Evolutionary conservation across 2,113 vertebrate species (phyloP).

Genomic region (Rhinopithecus roxellana): DNA sequence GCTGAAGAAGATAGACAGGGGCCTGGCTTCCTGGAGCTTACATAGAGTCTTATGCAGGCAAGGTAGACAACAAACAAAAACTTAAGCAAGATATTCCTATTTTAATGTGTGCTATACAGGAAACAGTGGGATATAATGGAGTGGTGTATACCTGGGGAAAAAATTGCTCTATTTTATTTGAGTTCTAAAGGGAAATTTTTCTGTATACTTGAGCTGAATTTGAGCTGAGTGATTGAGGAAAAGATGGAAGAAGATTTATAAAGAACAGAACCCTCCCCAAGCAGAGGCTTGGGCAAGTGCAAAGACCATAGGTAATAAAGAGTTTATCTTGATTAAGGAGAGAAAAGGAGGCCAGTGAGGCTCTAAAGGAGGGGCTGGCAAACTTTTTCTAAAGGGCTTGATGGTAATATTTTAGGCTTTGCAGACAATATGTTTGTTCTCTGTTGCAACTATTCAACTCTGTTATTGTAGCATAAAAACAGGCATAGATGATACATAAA

Average conservation of each 20-base stretch:
- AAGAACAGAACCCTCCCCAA: neutral
- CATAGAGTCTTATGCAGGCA: neutral
- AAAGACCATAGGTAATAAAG: neutral
- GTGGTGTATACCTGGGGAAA: neutral
- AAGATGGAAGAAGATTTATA: neutral
- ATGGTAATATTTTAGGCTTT: neutral
- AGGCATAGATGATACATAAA: neutral
- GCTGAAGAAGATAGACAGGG: neutral
- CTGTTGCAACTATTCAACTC: neutral
- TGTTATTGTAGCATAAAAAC: neutral
- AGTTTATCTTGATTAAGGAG: neutral
- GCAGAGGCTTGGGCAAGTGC: neutral
- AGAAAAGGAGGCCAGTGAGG: neutral
- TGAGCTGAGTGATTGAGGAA: neutral
- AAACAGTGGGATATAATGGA: neutral
- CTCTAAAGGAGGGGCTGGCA: neutral
- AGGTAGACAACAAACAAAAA: neutral
- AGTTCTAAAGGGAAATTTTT: neutral
- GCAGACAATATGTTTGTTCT: neutral
- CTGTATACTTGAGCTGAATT: slow-evolving; percentile 1
- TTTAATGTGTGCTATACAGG: neutral
- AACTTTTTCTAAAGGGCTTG: neutral
- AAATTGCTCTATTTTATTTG: neutral
- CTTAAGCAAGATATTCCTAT: neutral
- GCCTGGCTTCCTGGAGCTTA: neutral